phyloP scores from a whole-genome alignment of 30 jellyfish, hydroid and myxozoan species.

The Cassiopea xamachana region DNA sequence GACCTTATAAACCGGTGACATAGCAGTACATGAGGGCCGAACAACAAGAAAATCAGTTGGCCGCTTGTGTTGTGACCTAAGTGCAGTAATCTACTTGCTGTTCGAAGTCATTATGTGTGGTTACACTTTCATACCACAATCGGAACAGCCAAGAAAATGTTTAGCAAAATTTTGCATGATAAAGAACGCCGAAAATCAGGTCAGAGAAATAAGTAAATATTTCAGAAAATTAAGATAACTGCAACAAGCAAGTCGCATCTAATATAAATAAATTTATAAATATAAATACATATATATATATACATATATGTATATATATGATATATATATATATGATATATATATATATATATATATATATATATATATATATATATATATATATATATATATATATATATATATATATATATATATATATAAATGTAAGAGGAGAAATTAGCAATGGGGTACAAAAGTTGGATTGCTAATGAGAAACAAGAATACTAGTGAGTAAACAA shows the following conservation, averaged over 20 bases:
- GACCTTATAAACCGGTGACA: slow-evolving; percentile 79
- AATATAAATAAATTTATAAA: neutral
- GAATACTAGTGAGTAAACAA: too few species aligned
- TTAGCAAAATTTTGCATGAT: slow-evolving; percentile 59
- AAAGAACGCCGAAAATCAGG: slow-evolving; percentile 66
- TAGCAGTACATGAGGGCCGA: slow-evolving; percentile 57
- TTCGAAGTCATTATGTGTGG: slow-evolving; percentile 67
- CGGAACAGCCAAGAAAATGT: slow-evolving; percentile 79
- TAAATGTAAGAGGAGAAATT: too few species aligned
- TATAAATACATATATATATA: neutral
- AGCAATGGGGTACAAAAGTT: too few species aligned
- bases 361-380: too few species aligned
- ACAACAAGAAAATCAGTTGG: slow-evolving; percentile 54
- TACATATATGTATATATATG: too few species aligned
- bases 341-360: too few species aligned
- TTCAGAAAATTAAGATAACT: neutral
- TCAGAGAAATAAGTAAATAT: slow-evolving; percentile 22
- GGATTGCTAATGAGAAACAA: too few species aligned
- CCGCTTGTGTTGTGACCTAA: slow-evolving; percentile 70
- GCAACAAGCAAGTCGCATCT: neutral
- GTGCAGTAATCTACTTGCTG: slow-evolving; percentile 56
- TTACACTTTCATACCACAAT: slow-evolving; percentile 57
- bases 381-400: too few species aligned
- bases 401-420: too few species aligned
- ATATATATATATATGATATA: too few species aligned